Conservation (phyloP, 2,797 vertebrate species). For the Taenioides sp. region DNA sequence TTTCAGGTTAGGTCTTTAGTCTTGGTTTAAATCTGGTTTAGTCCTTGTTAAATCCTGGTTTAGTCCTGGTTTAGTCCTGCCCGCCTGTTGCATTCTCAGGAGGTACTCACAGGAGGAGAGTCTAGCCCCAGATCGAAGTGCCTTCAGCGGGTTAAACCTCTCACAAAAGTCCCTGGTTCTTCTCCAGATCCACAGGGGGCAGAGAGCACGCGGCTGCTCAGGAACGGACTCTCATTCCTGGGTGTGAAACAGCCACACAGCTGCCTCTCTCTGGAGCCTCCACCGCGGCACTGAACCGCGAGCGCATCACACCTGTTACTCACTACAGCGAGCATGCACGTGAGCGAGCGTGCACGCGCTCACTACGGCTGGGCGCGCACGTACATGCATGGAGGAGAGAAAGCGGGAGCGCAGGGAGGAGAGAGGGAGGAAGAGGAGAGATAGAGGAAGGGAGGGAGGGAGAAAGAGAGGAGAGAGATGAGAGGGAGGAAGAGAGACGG, state of each 20-base stretch:
- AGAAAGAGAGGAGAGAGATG: too few species aligned
- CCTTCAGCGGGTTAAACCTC: background rate
- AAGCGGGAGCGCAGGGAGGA: too few species aligned
- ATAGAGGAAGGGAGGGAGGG: too few species aligned
- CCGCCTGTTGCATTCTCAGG: background rate
- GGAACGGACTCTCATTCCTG: background rate
- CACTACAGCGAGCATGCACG: background rate
- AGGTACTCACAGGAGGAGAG: background rate
- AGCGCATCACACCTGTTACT: background rate
- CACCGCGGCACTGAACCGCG: background rate
- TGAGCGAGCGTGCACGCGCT: too few species aligned
- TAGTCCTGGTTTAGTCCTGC: background rate
- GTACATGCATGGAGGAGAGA: background rate
- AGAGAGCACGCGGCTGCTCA: background rate
- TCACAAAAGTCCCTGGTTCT: background rate
- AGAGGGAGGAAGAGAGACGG: too few species aligned
- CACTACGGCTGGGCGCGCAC: background rate
- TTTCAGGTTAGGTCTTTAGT: background rate
- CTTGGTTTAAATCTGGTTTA: background rate
- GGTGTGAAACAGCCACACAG: background rate
- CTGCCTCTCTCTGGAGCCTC: background rate
- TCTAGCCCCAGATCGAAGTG: background rate
- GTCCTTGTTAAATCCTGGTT: background rate
- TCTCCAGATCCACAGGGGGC: background rate
- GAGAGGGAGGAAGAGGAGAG: too few species aligned